Base-by-base conservation (phyloP, 2,113 vertebrate species). In the Silurus meridionalis region DNA sequence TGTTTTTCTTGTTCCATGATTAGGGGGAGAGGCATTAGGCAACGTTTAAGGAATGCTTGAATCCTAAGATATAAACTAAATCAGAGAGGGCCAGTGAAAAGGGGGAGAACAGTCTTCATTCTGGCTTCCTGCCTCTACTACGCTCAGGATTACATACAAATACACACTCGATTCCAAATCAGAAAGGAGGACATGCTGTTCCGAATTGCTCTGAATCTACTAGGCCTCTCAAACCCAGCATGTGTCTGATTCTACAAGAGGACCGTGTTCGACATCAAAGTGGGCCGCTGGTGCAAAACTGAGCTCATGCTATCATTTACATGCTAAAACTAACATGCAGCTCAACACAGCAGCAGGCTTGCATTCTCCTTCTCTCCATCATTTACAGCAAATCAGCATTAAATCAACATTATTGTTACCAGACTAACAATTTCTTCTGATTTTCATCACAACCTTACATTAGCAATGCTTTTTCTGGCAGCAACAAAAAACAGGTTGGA, bases 371-470 rank as follows among this genome's bases (percentile, higher is more conserved):
- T 63, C 37, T 50, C 46, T 6, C 6, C 23, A 19, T 86, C 67
- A 28, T 61, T 82, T 83, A 86, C 9, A 87, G 50, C 69, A 53
- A 67, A 66, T 84, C 21, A 66, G 71, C 86, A 80, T 50, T 5
- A 55, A 84, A 82, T 85, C 55, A 91, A n/a, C 87, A 84, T 90
- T 90, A 91, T 87, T 93, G 71, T 72, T 85, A 87, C 72, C 91
- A 93, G 88, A 90, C 81, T 53, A 55, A 52, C 25, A 80, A 75
- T 75, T 85, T 10, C 5, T 80, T 55, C 74, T 88, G 88, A 90
- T 91, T 88, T 25, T 84, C 87, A 88, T 91, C 78, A 78, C 0
- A 11, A 53, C 6, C 10, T 75, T 53, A 4, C 52, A 8, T 23
- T 21, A 57, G 17, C 37, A 37, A 37, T n/a, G 50, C 11, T 75